A percentile compares a stretch with the other conserved stretches of the same genome.
Conservation (phyloP, 2,888 invertebrate genomes). For the Cephus pygmeus region DNA sequence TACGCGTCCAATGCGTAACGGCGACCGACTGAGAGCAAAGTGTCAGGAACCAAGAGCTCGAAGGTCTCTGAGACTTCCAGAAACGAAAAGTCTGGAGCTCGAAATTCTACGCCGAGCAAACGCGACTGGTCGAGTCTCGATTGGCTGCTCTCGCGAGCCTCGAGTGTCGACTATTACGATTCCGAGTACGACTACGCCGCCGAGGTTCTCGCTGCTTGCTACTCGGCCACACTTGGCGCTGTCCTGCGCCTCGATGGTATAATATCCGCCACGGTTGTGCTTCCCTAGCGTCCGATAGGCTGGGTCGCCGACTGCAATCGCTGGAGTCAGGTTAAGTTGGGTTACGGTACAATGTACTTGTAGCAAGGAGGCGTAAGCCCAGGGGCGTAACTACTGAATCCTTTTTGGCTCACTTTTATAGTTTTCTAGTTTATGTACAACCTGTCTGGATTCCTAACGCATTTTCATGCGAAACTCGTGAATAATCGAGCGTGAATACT, state of each 20-base stretch:
- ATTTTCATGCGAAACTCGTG: not conserved
- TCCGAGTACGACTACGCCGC: not conserved
- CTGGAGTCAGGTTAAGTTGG: conserved; percentile 37
- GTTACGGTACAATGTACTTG: conserved; percentile 27
- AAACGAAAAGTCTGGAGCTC: conserved; percentile 15
- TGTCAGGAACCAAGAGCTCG: conserved; percentile 4
- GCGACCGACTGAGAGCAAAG: conserved; percentile 40
- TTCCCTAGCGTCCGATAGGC: conserved; percentile 27
- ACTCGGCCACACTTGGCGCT: not conserved
- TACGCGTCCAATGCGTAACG: conserved; percentile 39
- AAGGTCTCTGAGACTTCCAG: conserved; percentile 24
- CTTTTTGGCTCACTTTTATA: not conserved
- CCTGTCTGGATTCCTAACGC: not conserved
- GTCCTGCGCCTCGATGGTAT: not conserved
- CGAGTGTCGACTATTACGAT: conserved; percentile 11
- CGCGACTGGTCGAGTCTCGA: conserved; percentile 9
- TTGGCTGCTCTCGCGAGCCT: conserved; percentile 16
- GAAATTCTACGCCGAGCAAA: not conserved
- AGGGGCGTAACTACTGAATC: not conserved
- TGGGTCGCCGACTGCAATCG: conserved; percentile 33
- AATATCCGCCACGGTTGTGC: conserved; percentile 17
- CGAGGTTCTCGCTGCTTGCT: not conserved
- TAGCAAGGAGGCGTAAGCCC: not conserved
- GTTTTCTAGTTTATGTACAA: not conserved
- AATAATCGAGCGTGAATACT: not conserved